A percentile compares a stretch with the other conserved stretches of the same genome.
Evolutionary conservation across 2,113 vertebrate genomes (phyloP).

Genomic region (Cnemophilus loriae): DNA sequence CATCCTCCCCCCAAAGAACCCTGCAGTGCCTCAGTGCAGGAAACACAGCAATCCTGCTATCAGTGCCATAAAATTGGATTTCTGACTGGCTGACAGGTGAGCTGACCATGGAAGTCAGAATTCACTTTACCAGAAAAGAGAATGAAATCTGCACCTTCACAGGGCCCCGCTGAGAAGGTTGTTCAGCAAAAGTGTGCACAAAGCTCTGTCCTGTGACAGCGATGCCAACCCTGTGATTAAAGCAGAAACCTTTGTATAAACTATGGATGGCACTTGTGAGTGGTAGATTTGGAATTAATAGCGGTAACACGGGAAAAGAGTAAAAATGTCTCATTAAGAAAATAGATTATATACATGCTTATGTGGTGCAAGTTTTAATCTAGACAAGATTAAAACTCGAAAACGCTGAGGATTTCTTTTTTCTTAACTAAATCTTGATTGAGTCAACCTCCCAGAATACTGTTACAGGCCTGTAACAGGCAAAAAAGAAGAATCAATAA

Average conservation of each 20-base stretch:
- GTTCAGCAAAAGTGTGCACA: neutral
- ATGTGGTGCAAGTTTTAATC: neutral
- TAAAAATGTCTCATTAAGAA: slow-evolving; percentile 4
- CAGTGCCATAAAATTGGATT: neutral
- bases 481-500: slow-evolving; percentile 12
- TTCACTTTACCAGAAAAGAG: neutral
- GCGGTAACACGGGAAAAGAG: neutral
- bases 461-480: neutral
- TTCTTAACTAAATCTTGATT: slow-evolving; percentile 7
- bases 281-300: neutral
- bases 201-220: slow-evolving; percentile 3
- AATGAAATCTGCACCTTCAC: neutral
- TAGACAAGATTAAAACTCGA: neutral
- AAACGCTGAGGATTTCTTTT: neutral
- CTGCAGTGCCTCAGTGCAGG: neutral
- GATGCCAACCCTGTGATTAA: neutral
- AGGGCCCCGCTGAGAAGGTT: neutral
- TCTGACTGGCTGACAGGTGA: neutral
- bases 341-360: neutral
- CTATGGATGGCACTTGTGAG: neutral
- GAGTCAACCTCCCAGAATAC: neutral
- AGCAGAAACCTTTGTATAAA: neutral
- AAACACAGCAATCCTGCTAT: neutral
- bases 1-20: neutral
- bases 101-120: neutral